Conservation (phyloP, 2,113 vertebrate species). For the Mesitornis unicolor region DNA sequence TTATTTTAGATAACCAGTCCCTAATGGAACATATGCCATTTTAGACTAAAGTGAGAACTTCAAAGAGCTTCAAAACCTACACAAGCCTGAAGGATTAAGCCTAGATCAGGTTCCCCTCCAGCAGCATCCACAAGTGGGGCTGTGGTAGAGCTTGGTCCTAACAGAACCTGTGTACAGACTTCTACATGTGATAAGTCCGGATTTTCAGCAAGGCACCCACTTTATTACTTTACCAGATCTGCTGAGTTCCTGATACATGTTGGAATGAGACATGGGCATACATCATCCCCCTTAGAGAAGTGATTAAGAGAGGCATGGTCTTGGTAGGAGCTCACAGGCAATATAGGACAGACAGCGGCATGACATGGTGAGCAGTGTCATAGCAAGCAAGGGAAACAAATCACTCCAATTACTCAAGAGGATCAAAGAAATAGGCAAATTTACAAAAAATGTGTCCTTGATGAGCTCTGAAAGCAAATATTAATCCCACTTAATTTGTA, state of each 20-base stretch:
- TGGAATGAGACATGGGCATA: background rate
- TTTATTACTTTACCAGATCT: background rate
- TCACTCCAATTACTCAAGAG: background rate
- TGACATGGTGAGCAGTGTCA: accelerated
- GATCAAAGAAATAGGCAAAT: background rate
- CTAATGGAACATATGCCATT: background rate
- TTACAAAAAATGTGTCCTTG: background rate
- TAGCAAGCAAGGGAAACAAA: accelerated
- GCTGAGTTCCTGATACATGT: background rate
- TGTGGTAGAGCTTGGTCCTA: background rate
- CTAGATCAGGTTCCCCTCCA: background rate
- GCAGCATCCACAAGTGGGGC: background rate
- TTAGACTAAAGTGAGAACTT: background rate
- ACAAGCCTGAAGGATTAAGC: background rate
- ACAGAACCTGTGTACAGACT: background rate
- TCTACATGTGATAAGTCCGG: background rate
- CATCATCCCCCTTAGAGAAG: background rate
- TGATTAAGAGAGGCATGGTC: background rate
- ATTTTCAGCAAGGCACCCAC: background rate
- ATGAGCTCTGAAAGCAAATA: background rate
- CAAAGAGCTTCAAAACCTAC: background rate
- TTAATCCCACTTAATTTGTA: background rate
- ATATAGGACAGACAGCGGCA: background rate
- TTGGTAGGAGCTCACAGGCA: background rate
- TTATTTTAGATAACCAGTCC: background rate